These are phyloP conservation scores for Atrichornis clamosus DNA, from an alignment of 2,113 vertebrate species.

Conservation along the genomic window DNA sequence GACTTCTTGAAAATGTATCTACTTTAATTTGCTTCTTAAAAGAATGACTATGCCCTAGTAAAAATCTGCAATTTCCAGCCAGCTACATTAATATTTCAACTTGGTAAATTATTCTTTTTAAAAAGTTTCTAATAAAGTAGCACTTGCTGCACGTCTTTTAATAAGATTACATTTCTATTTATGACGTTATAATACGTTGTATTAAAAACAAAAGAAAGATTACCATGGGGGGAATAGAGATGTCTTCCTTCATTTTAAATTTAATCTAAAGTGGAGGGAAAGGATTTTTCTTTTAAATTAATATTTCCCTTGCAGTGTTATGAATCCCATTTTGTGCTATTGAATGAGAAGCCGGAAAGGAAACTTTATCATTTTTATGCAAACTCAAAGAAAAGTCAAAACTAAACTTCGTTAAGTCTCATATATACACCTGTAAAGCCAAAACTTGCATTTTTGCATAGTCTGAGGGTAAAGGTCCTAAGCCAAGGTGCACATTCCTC, in stretches of 20 bases:
- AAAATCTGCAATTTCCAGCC: conserved; percentile 4
- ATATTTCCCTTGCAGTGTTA: conserved; percentile 23
- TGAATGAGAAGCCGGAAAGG: background rate
- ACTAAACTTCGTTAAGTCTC: background rate
- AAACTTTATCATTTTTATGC: background rate
- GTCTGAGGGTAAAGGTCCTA: background rate
- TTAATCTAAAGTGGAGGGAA: conserved; percentile 50
- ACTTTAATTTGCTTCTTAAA: background rate
- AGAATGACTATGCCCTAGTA: background rate
- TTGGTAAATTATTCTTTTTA: conserved; percentile 10
- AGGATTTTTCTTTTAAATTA: conserved; percentile 56
- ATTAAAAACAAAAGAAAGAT: conserved; percentile 62
- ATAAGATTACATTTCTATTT: conserved; percentile 55
- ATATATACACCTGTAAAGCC: background rate
- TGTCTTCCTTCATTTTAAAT: conserved; percentile 48
- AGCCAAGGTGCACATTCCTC: background rate
- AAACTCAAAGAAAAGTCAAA: background rate
- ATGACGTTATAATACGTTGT: conserved; percentile 27
- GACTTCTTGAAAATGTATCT: background rate
- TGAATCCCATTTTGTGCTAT: background rate
- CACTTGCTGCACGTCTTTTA: conserved; percentile 27
- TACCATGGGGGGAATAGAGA: background rate
- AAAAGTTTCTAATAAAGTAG: conserved; percentile 49
- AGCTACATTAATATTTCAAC: conserved; percentile 49
- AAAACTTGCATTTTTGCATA: background rate